A percentile compares a stretch with the other conserved stretches of the same genome.
Evolutionary conservation across 2,888 invertebrate genomes (phyloP).

Genomic region (Sesia bembeciformis): DNA sequence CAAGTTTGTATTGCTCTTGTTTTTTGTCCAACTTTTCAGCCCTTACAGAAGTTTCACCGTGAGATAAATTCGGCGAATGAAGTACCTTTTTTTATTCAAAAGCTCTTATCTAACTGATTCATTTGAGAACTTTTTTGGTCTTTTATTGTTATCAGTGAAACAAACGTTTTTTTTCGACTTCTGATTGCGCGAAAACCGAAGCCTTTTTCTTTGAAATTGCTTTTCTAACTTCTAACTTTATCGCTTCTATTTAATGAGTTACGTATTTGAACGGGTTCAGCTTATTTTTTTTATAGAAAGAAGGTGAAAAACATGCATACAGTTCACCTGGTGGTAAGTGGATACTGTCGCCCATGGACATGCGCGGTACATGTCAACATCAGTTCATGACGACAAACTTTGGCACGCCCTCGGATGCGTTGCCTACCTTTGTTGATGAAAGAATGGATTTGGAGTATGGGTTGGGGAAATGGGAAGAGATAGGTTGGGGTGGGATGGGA

Average conservation of each 20-base stretch:
- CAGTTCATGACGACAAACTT: too few relatives aligned
- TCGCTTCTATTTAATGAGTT: background rate
- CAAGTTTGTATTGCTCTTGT: constrained; percentile 61
- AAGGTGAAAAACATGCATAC: too few relatives aligned
- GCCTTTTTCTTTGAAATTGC: background rate
- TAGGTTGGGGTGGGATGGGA: too few relatives aligned
- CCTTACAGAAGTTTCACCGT: constrained; percentile 21
- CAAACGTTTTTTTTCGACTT: constrained; percentile 5
- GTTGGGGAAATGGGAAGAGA: too few relatives aligned
- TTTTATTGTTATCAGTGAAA: constrained; percentile 32
- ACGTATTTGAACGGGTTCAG: too few relatives aligned
- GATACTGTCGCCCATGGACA: too few relatives aligned
- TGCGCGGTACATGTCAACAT: too few relatives aligned
- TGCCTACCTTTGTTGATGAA: too few relatives aligned
- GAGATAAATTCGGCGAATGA: constrained; percentile 42
- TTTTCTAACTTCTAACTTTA: background rate
- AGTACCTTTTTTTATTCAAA: constrained; percentile 24
- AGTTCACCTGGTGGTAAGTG: too few relatives aligned
- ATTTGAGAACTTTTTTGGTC: constrained; percentile 50
- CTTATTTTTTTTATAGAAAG: too few relatives aligned
- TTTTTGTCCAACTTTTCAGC: constrained; percentile 21
- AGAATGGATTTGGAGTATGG: too few relatives aligned
- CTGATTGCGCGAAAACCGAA: background rate
- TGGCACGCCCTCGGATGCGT: too few relatives aligned
- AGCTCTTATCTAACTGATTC: constrained; percentile 58